Base-by-base conservation (phyloP, 2,113 vertebrate genomes). In the Emydocephalus ijimae region DNA sequence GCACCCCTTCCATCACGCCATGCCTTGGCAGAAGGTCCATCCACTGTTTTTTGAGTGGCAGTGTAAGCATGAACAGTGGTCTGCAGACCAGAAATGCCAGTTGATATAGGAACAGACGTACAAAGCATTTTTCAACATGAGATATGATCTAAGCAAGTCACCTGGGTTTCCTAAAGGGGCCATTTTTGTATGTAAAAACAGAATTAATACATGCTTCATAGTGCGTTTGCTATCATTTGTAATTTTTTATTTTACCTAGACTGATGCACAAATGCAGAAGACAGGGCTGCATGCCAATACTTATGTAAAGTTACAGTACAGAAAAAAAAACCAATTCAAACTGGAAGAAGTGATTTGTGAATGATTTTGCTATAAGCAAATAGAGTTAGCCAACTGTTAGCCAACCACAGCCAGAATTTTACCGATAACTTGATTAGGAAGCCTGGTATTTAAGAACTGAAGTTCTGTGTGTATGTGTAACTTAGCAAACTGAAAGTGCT, bases 41-140 rank as follows among this genome's bases (percentile, higher is more conserved):
- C 98, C 95, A 99, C 98, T 0, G 98, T 98, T 97, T 99, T 99
- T 97, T 99, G 98, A 86, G 98, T 98, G 94, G 98, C 98, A 5
- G 98, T 99, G 97, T 98, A 98, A 55, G 98, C 98, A n/a, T 99
- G 98, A 85, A 98, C 98, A 89, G 98, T 99, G 57, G 98, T 99
- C 98, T 98, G 94, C n/a, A 93, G 50, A 87, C 12, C 94, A 81
- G 39, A 85, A 93, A 88, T 87, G 85, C 85, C 91, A 52, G 10
- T 56, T 69, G 24, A 45, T 18, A 61, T 1, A 26, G 23, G 57
- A 89, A 45, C 2, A 64, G 29, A 87, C 57, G 8, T 5, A 8
- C 23, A 74, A 89, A 43, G 59, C 12, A 20, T 52, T 85, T 54
- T 61, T 12, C 18, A 87, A 52, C 12, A 1, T 1, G 20, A 54